Percentiles rank a stretch among this genome's conserved stretches.
Evolutionary conservation across 2,888 invertebrate species (phyloP).

Genomic region (Podotricha telesiphe): DNA sequence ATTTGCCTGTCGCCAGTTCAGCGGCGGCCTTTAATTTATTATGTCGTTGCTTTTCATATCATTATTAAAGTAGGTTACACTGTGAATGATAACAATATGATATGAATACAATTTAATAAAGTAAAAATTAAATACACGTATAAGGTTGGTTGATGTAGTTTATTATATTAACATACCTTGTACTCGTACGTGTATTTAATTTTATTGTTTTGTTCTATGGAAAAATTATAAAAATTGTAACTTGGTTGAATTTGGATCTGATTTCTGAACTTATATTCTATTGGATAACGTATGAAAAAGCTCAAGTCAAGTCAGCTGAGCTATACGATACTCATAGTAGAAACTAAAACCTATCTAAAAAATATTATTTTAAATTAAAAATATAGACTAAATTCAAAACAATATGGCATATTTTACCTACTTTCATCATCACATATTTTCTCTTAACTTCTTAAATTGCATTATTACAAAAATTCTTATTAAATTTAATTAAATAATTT

Average conservation of each 20-base stretch:
- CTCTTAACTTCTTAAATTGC: constrained; percentile 23
- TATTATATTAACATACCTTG: too few species aligned
- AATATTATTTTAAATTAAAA: too few species aligned
- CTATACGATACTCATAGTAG: too few species aligned
- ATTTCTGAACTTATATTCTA: too few species aligned
- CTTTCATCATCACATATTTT: constrained; percentile 13
- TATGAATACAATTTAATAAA: neutral
- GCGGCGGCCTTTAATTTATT: neutral
- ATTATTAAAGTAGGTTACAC: neutral
- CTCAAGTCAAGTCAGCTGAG: too few species aligned
- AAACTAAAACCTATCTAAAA: too few species aligned
- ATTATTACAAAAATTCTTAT: constrained; percentile 22
- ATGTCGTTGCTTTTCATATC: neutral
- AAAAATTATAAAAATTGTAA: too few species aligned
- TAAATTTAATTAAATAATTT: constrained; percentile 16
- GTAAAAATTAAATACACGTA: neutral
- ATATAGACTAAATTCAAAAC: neutral
- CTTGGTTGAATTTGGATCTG: too few species aligned
- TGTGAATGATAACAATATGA: neutral
- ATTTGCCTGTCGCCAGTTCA: neutral
- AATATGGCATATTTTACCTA: neutral
- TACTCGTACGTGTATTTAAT: too few species aligned
- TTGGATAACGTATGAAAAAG: too few species aligned
- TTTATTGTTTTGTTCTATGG: too few species aligned
- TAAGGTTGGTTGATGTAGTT: too few species aligned